Conservation (phyloP, 2,113 vertebrate genomes). For the Pedionomus torquatus region DNA sequence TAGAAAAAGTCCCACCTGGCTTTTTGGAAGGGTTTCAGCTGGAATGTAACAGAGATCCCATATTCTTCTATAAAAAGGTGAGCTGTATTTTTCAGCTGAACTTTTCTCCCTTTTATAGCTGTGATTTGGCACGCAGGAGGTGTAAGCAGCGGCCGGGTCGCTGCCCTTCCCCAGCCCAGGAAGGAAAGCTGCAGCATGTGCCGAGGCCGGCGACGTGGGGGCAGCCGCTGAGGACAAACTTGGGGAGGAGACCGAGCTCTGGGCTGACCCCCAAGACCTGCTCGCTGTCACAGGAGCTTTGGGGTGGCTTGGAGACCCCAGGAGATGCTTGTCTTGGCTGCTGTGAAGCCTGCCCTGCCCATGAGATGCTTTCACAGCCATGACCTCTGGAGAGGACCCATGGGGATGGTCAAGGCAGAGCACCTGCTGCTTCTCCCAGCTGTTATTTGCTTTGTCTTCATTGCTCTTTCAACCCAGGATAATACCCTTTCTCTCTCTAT, state of each 20-base stretch:
- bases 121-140: background rate
- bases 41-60: background rate
- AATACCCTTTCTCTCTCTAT: background rate
- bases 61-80: slow-evolving; percentile 15
- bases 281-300: rapidly evolving
- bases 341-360: background rate
- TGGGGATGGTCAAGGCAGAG: background rate
- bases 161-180: background rate
- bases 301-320: background rate
- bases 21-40: slow-evolving; percentile 47
- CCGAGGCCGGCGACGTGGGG: rapidly evolving
- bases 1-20: slow-evolving; percentile 14
- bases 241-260: rapidly evolving
- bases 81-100: slow-evolving; percentile 4
- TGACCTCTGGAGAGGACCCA: background rate
- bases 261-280: background rate
- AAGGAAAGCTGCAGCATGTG: background rate
- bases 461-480: background rate
- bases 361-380: background rate
- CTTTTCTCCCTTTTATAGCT: background rate
- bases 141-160: background rate
- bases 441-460: background rate
- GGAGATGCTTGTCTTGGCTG: rapidly evolving
- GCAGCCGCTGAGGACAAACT: background rate
- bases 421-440: background rate